Evolutionary conservation across 2,888 invertebrate genomes (phyloP).

Genomic region (Drosophila koepferae): DNA sequence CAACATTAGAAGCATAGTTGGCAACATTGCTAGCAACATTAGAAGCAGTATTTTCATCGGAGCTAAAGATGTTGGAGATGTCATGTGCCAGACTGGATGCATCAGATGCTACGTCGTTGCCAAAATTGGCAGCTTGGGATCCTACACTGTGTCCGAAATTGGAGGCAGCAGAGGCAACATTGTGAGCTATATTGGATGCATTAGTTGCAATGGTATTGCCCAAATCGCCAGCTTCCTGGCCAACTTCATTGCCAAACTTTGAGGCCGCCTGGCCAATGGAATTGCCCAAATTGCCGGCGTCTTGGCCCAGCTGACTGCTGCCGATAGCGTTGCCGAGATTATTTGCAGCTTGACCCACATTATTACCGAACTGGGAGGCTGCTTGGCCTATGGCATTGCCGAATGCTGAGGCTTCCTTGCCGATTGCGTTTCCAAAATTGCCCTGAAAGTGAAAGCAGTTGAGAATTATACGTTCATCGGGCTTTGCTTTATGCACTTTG

Average conservation of each 20-base stretch:
- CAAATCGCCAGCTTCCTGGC: slow-evolving; percentile 9
- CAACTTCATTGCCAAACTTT: slow-evolving; percentile 45
- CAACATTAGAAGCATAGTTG: neutral
- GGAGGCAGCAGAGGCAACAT: neutral
- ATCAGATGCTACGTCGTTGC: slow-evolving; percentile 16
- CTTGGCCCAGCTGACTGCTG: slow-evolving; percentile 35
- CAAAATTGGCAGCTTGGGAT: slow-evolving; percentile 1
- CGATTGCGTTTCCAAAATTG: slow-evolving; percentile 33
- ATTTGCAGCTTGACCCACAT: slow-evolving; percentile 28
- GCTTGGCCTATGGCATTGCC: slow-evolving; percentile 55
- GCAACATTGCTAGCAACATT: slow-evolving; percentile 10
- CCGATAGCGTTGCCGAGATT: slow-evolving; percentile 28
- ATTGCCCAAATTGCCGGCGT: slow-evolving; percentile 47
- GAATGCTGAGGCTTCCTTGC: slow-evolving; percentile 45
- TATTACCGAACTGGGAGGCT: slow-evolving; percentile 49
- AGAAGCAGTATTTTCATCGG: slow-evolving; percentile 1
- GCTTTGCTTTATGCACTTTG: neutral
- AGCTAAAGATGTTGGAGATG: neutral
- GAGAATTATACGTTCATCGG: neutral
- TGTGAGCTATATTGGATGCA: neutral
- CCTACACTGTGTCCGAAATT: neutral
- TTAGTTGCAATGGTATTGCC: slow-evolving; percentile 7
- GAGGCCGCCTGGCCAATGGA: slow-evolving; percentile 56
- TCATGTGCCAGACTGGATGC: slow-evolving; percentile 13
- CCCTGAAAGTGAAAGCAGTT: slow-evolving; percentile 4